Base-by-base conservation (phyloP, 2,113 vertebrate species). In the Tiliqua scincoides region DNA sequence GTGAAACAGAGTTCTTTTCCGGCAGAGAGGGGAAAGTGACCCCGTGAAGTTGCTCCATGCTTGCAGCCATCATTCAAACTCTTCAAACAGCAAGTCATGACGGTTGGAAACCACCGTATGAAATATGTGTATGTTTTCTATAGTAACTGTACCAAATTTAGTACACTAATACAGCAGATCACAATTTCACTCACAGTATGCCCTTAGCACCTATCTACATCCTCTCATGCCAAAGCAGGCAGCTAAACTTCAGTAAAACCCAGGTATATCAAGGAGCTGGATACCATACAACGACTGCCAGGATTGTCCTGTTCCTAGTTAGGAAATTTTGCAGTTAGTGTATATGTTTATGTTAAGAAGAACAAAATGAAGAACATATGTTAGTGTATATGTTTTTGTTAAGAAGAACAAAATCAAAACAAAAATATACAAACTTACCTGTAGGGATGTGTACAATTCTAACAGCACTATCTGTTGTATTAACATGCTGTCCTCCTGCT, bases 391-490 rank as follows among this genome's bases (percentile, higher is more conserved):
- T 2, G 3, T n/a, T 20, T 73, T 20, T 18, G 25, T n/a, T 15
- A 21, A 70, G 14, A 7, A 7, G 61, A 61, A 14, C 10, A 30
- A 30, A 1, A 43, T 59, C 48, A 21, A n/a, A 32, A 17, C 1
- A 2, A 2, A 59, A 73, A 15, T 25, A n/a, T 7, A 8, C 74
- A 43, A 10, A 68, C 92, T 94, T 70, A 98, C 99, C 98, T n/a
- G 98, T 98, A 67, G 98, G 99, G 83, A 99, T 91, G 57, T 99
- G 98, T 52, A 98, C 97, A 7, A 98, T 88, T 43, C 99, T 96
- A 75, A 99, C 98, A 0, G 99, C 98, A 0, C 99, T 99, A 82
- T 99, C 98, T 0, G 98, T 99, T 5, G 97, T 99, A 90, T 99
- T 99, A 43, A 99, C 98, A 0, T 98, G 98, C 87, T 99, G 99